Evolutionary conservation across 1,140 invertebrate genomes (phyloP).

Genomic region (Brachionus calyciflorus): DNA sequence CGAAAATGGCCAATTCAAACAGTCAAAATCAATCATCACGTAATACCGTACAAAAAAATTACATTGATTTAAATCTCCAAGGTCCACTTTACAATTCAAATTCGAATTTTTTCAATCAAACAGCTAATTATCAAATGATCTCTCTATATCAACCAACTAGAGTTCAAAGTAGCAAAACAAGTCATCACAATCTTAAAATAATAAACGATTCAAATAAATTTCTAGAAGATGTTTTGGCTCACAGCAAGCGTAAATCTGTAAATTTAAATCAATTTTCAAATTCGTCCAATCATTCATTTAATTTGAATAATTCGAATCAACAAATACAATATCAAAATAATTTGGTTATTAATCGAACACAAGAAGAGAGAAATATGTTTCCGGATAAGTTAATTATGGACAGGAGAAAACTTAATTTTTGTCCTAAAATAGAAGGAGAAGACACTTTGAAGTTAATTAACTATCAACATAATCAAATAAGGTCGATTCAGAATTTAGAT

Average conservation of each 20-base stretch:
- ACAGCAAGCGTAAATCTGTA: neutral
- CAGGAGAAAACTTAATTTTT: slow-evolving; percentile 57
- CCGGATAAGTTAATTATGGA: slow-evolving; percentile 40
- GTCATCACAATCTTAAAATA: slow-evolving; percentile 33
- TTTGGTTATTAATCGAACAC: slow-evolving; percentile 18
- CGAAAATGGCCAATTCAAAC: neutral
- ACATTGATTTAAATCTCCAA: slow-evolving; percentile 18
- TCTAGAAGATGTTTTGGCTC: slow-evolving; percentile 30
- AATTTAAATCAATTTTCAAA: slow-evolving; percentile 16
- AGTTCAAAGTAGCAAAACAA: slow-evolving; percentile 3
- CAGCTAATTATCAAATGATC: slow-evolving; percentile 11
- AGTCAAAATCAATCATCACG: neutral
- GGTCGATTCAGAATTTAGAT: slow-evolving; percentile 68
- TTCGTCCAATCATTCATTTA: neutral
- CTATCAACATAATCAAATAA: slow-evolving; percentile 83
- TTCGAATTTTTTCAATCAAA: slow-evolving; percentile 6
- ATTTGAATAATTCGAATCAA: neutral
- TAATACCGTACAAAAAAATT: slow-evolving; percentile 1
- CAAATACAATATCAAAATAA: neutral
- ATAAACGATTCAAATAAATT: slow-evolving; percentile 43
- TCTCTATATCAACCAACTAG: neutral
- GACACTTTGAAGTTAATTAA: slow-evolving; percentile 75
- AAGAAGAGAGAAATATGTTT: slow-evolving; percentile 4
- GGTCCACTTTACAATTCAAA: neutral
- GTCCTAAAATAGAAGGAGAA: slow-evolving; percentile 74